Evolutionary conservation across 1,140 invertebrate genomes (phyloP), one percentile per base, ranked within the genome.

Genomic region (Hyposmocoma kahamanoa): DNA sequence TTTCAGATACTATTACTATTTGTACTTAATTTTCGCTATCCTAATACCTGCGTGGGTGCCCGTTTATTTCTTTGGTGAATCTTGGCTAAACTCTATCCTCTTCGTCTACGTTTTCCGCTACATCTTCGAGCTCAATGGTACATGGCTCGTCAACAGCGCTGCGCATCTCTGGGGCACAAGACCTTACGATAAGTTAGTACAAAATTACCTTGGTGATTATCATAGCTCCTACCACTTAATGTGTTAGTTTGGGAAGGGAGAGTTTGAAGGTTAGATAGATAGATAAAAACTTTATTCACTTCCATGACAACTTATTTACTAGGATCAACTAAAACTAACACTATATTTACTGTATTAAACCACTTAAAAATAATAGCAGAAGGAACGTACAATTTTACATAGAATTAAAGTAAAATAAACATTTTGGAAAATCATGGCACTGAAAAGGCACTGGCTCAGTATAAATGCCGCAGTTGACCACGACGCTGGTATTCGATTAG

Each of bases 71-170:
- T 96, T 92, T 89, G 90, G 91, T 13, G 93, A 95, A 67, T 86
- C 84, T 15, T 71, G 76, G 2, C 78, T 83, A 57, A 81, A 82
- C 19, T 80, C 90, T 0, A 84, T 91, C 56, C 88, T 91, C 47
- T 62, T 85, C 0, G 65, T 79, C 13, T 90, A 89, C 22, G 79
- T 96, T 22, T 78, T 91, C 11, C 89, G 95, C 32, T 96, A 95
- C 66, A 84, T 90, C 0, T 2, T 91, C 0, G 87, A 88, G 21
- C 84, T 97, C 4, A 91, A 98, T 70, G 73, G 89, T 0, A 98
- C 96, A 0, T 97, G 96, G 95, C 81, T 94, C 1, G 95, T 97
- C 0, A 98, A 97, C 76, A 95, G 93, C 50, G 69, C 75, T 3
- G 84, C 85, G 0, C 85, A 87, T 64, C 46, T 84, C 13, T 87